Evolutionary conservation across 2,113 vertebrate species (phyloP).

Genomic region (Sphyrna mokarran): DNA sequence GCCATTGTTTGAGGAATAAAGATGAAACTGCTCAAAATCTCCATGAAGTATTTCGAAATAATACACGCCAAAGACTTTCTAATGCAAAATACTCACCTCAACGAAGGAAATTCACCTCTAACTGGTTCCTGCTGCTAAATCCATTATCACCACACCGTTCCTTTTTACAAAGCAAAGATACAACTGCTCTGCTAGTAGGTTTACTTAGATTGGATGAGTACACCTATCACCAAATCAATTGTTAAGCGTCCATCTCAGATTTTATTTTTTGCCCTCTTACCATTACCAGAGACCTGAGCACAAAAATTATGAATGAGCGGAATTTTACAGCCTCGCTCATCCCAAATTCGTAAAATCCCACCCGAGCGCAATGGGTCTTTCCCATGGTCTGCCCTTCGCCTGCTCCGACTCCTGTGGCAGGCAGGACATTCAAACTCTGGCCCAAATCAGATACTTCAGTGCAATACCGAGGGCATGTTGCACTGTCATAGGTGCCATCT

Average conservation of each 20-base stretch:
- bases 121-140: background rate
- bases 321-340: too few species aligned
- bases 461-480: too few species aligned
- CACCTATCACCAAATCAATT: background rate
- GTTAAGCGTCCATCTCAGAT: background rate
- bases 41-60: background rate
- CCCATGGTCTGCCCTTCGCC: too few species aligned
- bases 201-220: background rate
- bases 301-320: too few species aligned
- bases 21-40: background rate
- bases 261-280: background rate
- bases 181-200: background rate
- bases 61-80: background rate
- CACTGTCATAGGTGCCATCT: too few species aligned
- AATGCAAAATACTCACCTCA: background rate
- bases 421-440: too few species aligned
- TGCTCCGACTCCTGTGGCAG: too few species aligned
- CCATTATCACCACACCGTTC: background rate
- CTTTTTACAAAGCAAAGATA: background rate
- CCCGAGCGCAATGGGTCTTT: too few species aligned
- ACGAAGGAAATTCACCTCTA: background rate
- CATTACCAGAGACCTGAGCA: background rate
- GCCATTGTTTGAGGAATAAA: background rate
- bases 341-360: too few species aligned
- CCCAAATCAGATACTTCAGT: too few species aligned